A percentile compares a stretch with the other conserved stretches of the same genome.
Conservation (phyloP, 2,888 invertebrate genomes). For the Lacanobia wlatinum region DNA sequence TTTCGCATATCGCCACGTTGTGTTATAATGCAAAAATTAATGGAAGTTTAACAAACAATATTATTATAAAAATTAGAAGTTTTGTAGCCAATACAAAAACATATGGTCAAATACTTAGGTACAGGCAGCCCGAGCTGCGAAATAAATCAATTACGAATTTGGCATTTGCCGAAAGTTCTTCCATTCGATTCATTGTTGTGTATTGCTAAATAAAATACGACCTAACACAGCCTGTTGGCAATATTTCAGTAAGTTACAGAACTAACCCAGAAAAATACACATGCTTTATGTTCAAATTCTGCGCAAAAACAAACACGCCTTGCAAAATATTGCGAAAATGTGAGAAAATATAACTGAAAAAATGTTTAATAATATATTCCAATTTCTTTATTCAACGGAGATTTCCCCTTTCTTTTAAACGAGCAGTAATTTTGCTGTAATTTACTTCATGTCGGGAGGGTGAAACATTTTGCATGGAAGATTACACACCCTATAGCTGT, state of each 20-base stretch:
- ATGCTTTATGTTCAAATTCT: not conserved
- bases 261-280: conserved; percentile 8
- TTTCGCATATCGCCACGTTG: too few species aligned
- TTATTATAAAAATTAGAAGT: not conserved
- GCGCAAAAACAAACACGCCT: not conserved
- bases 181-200: conserved; percentile 8
- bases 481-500: conserved; percentile 9
- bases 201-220: conserved; percentile 24
- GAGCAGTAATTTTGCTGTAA: conserved; percentile 39
- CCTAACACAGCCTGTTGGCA: conserved; percentile 13
- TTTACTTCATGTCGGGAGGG: conserved; percentile 16
- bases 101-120: not conserved
- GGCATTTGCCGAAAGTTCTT: conserved; percentile 4
- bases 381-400: conserved; percentile 18
- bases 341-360: conserved; percentile 9
- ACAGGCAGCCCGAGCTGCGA: not conserved
- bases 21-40: too few species aligned
- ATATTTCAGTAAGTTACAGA: conserved; percentile 12
- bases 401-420: conserved; percentile 16
- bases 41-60: not conserved
- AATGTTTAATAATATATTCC: not conserved
- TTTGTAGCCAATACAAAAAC: not conserved
- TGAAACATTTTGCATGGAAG: conserved; percentile 30
- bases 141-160: conserved; percentile 25
- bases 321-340: not conserved